phyloP scores from a whole-genome alignment of 2,797 vertebrate genomes.

The Acestrorhynchus altus region DNA sequence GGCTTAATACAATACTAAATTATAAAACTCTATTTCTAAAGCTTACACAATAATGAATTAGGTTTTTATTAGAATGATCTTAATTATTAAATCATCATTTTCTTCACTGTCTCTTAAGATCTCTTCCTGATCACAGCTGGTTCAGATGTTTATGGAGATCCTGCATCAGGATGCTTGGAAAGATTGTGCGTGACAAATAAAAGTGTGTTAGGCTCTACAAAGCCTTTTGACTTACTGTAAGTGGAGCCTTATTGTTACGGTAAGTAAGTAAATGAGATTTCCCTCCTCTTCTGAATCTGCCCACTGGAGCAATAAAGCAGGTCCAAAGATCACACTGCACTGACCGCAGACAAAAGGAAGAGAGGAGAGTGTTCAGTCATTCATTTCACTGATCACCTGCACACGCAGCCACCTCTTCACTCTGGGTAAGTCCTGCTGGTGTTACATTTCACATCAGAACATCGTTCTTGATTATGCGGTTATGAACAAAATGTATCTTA shows the following conservation, averaged over 20 bases:
- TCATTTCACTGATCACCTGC: constrained; percentile 55
- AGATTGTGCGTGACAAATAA: not conserved
- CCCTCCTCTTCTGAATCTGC: not conserved
- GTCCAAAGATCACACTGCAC: constrained; percentile 66
- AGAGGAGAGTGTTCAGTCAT: not conserved
- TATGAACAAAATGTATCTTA: not conserved
- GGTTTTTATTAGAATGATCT: too few species aligned
- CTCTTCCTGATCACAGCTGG: not conserved
- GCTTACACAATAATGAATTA: too few species aligned
- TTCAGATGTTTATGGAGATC: not conserved
- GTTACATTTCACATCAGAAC: not conserved
- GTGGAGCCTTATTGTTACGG: not conserved
- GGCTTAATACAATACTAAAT: too few species aligned
- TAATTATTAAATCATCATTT: not conserved
- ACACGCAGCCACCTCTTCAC: constrained; percentile 49
- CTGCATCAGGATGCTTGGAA: not conserved
- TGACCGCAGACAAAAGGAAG: constrained; percentile 52
- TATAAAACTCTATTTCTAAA: too few species aligned
- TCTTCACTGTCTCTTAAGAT: not conserved
- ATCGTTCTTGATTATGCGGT: not conserved
- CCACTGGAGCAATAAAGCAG: constrained; percentile 51
- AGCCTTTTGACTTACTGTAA: not conserved
- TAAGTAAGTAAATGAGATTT: constrained; percentile 1
- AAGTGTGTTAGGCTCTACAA: not conserved
- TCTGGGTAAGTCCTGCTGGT: constrained; percentile 39